Conservation (phyloP, 1,140 invertebrate genomes). For the Coptotermes formosanus region DNA sequence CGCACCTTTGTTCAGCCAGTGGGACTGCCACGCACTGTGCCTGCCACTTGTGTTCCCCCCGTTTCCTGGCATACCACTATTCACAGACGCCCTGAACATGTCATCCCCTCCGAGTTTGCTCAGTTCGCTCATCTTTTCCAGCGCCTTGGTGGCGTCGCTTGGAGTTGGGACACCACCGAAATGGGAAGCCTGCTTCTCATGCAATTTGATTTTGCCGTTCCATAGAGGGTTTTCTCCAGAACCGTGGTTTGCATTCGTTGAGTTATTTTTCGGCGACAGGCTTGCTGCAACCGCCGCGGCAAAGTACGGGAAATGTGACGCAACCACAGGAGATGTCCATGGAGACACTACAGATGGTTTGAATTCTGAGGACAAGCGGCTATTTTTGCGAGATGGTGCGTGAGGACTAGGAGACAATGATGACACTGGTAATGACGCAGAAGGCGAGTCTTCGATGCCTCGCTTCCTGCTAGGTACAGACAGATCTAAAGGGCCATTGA, state of each 20-base stretch:
- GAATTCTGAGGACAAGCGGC: slow-evolving; percentile 53
- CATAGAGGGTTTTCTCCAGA: slow-evolving; percentile 53
- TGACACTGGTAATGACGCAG: slow-evolving; percentile 51
- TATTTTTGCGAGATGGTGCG: slow-evolving; percentile 38
- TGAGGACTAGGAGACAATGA: slow-evolving; percentile 35
- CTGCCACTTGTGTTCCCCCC: slow-evolving; percentile 52
- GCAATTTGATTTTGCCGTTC: slow-evolving; percentile 77
- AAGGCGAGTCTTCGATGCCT: slow-evolving; percentile 62
- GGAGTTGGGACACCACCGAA: slow-evolving; percentile 54
- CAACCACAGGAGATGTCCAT: slow-evolving; percentile 75
- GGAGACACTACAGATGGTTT: slow-evolving; percentile 64
- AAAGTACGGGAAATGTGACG: slow-evolving; percentile 73
- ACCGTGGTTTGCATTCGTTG: slow-evolving; percentile 42
- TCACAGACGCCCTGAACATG: slow-evolving; percentile 61
- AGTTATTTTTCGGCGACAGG: slow-evolving; percentile 68
- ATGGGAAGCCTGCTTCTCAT: slow-evolving; percentile 34
- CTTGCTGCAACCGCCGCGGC: slow-evolving; percentile 75
- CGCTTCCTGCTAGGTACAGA: slow-evolving; percentile 73
- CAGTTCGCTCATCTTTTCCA: slow-evolving; percentile 89
- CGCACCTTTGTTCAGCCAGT: slow-evolving; percentile 91
- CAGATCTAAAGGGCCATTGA: slow-evolving; percentile 76
- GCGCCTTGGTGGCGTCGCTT: slow-evolving; percentile 78
- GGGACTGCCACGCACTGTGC: slow-evolving; percentile 89
- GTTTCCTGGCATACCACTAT: slow-evolving; percentile 45
- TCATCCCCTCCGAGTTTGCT: slow-evolving; percentile 79